Base-by-base conservation (phyloP, 2,797 vertebrate genomes). In the Dallia pectoralis region DNA sequence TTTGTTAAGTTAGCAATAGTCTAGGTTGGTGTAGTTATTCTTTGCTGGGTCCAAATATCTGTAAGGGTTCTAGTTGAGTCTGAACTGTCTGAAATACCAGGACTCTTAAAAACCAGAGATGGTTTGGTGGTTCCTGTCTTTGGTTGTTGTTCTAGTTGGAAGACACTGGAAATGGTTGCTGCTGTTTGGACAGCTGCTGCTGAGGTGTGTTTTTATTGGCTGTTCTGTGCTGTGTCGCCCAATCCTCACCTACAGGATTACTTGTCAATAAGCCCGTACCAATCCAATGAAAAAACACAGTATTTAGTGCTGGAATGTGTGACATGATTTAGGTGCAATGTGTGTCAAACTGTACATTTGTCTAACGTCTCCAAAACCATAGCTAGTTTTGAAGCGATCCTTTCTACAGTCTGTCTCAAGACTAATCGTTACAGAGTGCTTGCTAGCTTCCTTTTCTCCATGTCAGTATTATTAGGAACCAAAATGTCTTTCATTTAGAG, bases 131-230 rank as follows among this genome's bases (percentile, higher is more conserved):
- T n/a, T 9, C 51, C 51, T 9, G 7, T n/a, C 4, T 67, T 72
- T 76, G 51, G 81, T 75, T 79, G 59, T 44, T 75, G 72, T 74
- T 67, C 77, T 76, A 74, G 83, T 64, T 4, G 2, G 19, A 29
- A 73, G 70, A 70, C 75, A 36, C 22, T 75, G 74, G 77, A 22
- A 30, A 78, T 25, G 74, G 81, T 70, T 77, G 79, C 73, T 74
- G 71, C 79, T 90, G 87, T 91, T 90, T 91, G 83, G 80, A 89
- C 90, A 91, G 90, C 87, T 90, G 90, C 87, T 89, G 90, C 77
- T 80, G 77, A 80, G 36, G 22, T 77, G 77, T 86, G 83, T 85
- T 89, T 84, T 84, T 81, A 84, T 82, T 72, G 81, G 79, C 73
- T 84, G 75, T 74, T 74, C 77, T 85, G 78, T 82, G 72, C 77